Evolutionary conservation across 2,888 invertebrate genomes (phyloP).

Genomic region (Megaustenia siamemsis): DNA sequence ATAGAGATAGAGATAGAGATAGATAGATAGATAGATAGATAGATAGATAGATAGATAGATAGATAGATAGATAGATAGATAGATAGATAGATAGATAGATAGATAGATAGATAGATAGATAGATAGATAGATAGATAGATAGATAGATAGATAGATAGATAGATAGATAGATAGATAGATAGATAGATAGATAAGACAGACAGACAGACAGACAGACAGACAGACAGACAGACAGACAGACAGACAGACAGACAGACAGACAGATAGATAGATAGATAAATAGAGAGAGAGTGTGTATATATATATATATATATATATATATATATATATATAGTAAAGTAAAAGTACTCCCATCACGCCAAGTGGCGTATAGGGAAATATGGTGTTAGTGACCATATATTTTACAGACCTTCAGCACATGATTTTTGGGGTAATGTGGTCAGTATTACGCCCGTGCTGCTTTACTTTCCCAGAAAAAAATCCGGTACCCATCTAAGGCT

Average conservation of each 20-base stretch:
- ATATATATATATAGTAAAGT: too few species aligned
- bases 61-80: conserved; percentile 1
- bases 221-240: neutral
- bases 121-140: neutral
- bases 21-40: conserved; percentile 3
- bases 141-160: neutral
- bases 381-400: too few species aligned
- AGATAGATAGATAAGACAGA: neutral
- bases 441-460: too few species aligned
- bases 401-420: too few species aligned
- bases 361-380: too few species aligned
- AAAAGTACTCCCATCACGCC: too few species aligned
- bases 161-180: neutral
- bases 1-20: too few species aligned
- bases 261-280: neutral
- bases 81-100: neutral
- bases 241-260: neutral
- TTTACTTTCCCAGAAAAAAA: too few species aligned
- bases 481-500: too few species aligned
- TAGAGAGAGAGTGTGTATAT: neutral
- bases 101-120: neutral
- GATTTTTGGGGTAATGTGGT: too few species aligned
- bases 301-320: neutral
- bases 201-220: neutral
- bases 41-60: too few species aligned